phyloP scores from a whole-genome alignment of 2,888 invertebrate species.

The Drosophila mettleri region DNA sequence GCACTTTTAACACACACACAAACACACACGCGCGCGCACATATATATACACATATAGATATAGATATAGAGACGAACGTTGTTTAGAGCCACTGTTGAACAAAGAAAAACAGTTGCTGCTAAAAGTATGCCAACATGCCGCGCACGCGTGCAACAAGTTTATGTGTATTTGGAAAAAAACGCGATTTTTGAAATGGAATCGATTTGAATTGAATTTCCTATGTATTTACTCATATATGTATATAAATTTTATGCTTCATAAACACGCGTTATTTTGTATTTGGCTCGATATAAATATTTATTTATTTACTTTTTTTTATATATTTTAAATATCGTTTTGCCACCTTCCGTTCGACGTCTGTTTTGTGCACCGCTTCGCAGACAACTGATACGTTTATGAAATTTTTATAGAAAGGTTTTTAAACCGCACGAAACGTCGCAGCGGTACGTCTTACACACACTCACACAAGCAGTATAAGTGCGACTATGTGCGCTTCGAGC shows the following conservation, averaged over 20 bases:
- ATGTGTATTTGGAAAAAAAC: conserved; percentile 5
- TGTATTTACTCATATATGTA: conserved; percentile 10
- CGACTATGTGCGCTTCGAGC: conserved; percentile 47
- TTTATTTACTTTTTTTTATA: conserved; percentile 13
- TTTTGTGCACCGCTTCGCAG: conserved; percentile 81
- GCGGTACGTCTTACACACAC: conserved; percentile 57
- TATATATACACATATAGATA: conserved; percentile 1
- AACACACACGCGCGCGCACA: conserved; percentile 15
- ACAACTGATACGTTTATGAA: conserved; percentile 82
- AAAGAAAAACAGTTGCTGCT: conserved; percentile 71
- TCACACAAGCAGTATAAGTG: conserved; percentile 8
- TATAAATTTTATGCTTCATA: conserved; percentile 18
- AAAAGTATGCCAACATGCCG: conserved; percentile 72
- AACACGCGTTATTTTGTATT: conserved; percentile 27
- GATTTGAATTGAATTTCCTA: conserved; percentile 28
- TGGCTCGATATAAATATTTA: conserved; percentile 8
- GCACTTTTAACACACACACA: conserved; percentile 46
- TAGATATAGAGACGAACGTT: conserved; percentile 15
- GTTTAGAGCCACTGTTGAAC: conserved; percentile 58
- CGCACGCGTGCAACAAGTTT: conserved; percentile 67
- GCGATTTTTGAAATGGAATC: conserved; percentile 6
- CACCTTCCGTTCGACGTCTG: conserved; percentile 79
- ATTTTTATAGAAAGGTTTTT: conserved; percentile 82
- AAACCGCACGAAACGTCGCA: conserved; percentile 54
- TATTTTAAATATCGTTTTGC: conserved; percentile 25